These are phyloP conservation scores for Hecatera dysodea DNA, from an alignment of 2,888 invertebrate genomes.

Conservation along the genomic window DNA sequence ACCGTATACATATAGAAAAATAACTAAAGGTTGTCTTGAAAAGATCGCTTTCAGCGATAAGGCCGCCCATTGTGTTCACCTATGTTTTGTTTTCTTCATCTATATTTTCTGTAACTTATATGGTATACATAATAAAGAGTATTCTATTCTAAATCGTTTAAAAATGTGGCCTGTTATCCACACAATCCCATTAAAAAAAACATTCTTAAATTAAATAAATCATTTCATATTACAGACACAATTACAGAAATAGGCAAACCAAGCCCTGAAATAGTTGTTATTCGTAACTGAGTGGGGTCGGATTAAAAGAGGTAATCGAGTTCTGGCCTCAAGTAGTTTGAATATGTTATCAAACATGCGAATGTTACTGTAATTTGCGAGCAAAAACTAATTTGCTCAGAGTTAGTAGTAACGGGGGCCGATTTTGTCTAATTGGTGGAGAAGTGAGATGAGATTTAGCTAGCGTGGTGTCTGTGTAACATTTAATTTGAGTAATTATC, in stretches of 20 bases:
- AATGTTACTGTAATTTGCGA: slow-evolving; percentile 62
- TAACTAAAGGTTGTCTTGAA: too few species aligned
- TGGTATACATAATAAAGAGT: too few species aligned
- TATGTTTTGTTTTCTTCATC: too few species aligned
- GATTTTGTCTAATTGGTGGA: slow-evolving; percentile 39
- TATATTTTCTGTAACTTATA: too few species aligned
- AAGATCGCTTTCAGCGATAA: too few species aligned
- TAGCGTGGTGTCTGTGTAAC: not conserved
- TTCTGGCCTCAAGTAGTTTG: slow-evolving; percentile 63
- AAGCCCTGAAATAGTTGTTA: slow-evolving; percentile 55
- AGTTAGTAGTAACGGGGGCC: slow-evolving; percentile 31
- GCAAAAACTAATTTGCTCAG: slow-evolving; percentile 64
- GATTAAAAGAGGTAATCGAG: slow-evolving; percentile 67
- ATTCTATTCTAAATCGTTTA: too few species aligned
- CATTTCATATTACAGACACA: slow-evolving; percentile 35
- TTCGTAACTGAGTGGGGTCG: slow-evolving; percentile 58
- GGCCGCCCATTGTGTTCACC: too few species aligned
- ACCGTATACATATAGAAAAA: too few species aligned
- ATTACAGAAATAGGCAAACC: slow-evolving; percentile 50
- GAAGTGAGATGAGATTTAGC: slow-evolving; percentile 4
- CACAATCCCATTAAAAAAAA: too few species aligned
- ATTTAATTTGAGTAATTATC: too few species aligned
- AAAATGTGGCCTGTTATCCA: too few species aligned
- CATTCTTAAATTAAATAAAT: slow-evolving; percentile 13
- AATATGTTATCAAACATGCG: slow-evolving; percentile 63